Evolutionary conservation across 1,140 invertebrate species (phyloP), one percentile per base, ranked within the genome.

Genomic region (Eupeodes corollae): DNA sequence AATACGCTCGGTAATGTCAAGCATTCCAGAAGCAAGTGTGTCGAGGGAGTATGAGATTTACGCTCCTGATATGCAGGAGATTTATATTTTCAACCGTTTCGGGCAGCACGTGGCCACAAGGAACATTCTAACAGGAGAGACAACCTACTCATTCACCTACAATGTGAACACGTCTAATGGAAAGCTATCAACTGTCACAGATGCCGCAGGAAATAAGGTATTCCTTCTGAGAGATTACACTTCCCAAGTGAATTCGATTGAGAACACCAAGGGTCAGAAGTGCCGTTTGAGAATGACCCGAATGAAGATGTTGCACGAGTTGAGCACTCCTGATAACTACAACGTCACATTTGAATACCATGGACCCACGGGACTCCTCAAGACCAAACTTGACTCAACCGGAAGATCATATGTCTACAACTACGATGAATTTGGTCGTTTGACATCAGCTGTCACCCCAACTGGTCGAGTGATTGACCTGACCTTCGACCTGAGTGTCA

Each of bases 91-190:
- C 67, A 97, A 97, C 61, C 75, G 91, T 54, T 95, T 95, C 59
- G 94, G 93, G 0, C 91, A 96, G 65, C 93, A 97, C 57, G 81
- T 91, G 2, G 81, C 84, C 31, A 97, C 93, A 0, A 86, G 84
- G 50, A 94, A 95, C 63, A 92, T 96, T 48, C 71, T 95, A 3
- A 97, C 91, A 0, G 88, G 89, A 0, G 88, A 92, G 67, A 89
- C 83, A 1, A 83, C 88, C 46, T 97, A 95, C 61, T 79, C 85
- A 2, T 98, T 97, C 61, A 86, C 89, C 0, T 97, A 98, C 68
- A 96, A 92, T 54, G 91, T 96, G 0, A 95, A 95, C 59, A 96
- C 92, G 1, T 94, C 89, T 53, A 94, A 93, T 59, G 93, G 93
- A 1, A 95, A 94, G 68, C 70, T 98, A 3, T 90, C 84, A 54